Base-by-base conservation (phyloP, 2,797 vertebrate species). In the Enteromius viviparus region DNA sequence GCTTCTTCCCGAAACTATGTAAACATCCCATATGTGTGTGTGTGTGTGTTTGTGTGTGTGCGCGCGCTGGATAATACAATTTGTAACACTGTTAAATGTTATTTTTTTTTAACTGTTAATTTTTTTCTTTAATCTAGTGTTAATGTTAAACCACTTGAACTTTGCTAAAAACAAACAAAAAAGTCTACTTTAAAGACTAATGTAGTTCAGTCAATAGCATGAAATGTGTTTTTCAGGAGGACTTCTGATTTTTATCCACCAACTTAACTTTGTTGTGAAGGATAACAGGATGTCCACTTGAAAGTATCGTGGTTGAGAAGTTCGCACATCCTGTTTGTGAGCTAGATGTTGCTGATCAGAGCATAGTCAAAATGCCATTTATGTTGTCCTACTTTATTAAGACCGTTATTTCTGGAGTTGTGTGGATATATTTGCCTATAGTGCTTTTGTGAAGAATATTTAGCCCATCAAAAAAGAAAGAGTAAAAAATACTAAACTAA, bases 291-390 rank as follows among this genome's bases (percentile, higher is more conserved):
- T 53, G 37, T 82, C 68, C 66, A 9, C 45, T 76, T 45, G 37
- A 11, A 32, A 55, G 15, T 40, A 47, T 76, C 70, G 42, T 62
- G n/a, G 42, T 29, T 70, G 42, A 66, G 55, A 81, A 81, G 34
- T 71, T 71, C 45, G 42, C 66, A 64, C 32, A 76, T 85, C 84
- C 84, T 81, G 79, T 82, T 82, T 68, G 47, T 6, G 62, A 68
- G 49, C 29, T 42, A 9, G 14, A 26, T 40, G 14, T 51, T 51
- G 14, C 32, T 51, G 76, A 65, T 78, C 76, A 66, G 26, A 66
- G 42, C 60, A 32, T 32, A 32, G 55, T 53, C 42, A 64, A 70
- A 60, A 78, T 77, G 71, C 51, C 6, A 76, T 53, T 75, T 65
- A 3, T 66, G 70, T 29, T 60, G 40, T 81, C 11, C 55, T 71